Base-by-base conservation (phyloP, 2,888 invertebrate species). In the Penaeus monodon region DNA sequence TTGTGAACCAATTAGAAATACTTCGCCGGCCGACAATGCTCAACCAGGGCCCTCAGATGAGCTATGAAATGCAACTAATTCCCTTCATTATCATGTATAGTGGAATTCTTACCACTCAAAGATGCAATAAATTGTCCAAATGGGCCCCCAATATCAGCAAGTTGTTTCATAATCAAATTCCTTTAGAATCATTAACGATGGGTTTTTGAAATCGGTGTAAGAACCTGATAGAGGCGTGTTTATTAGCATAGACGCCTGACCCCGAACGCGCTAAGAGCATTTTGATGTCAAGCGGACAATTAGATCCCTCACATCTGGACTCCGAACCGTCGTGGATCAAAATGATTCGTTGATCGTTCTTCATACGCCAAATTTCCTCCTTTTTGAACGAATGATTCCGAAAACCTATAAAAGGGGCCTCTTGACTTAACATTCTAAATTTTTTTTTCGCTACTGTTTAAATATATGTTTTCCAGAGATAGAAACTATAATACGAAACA, bases 181-280 rank as follows among this genome's bases (percentile, higher is more conserved):
- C 81, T 81, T 63, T 33, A 44, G 68, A 68, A 81, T 81, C 81
- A 73, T 81, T 73, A 63, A 81, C 63, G 81, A 57, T 57, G 57
- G 57, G 57, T 57, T 57, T 57, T 57, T 57, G 57, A 57, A 81
- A 81, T 81, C 57, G 73, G 77, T 76, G 84, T 84, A 44, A 77
- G 77, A 29, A 57, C 17, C 64, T 80, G 85, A 74, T 80, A 85
- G 70, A 49, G 74, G 85, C 74, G 80, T 85, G 85, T 85, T 85
- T 85, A 85, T 85, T 85, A 85, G 80, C 80, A 85, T 81, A 85
- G 74, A 74, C 80, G 85, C 85, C 80, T 80, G 79, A 70, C 73
- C 80, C 85, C 44, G 64, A 80, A 70, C 80, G 79, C 85, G 85
- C 85, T 85, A 85, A 85, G 85, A 85, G 85, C 85, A 80, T 85